Evolutionary conservation across 92 coral and sea anemone genomes (phyloP).

Genomic region (Galaxea fascicularis): DNA sequence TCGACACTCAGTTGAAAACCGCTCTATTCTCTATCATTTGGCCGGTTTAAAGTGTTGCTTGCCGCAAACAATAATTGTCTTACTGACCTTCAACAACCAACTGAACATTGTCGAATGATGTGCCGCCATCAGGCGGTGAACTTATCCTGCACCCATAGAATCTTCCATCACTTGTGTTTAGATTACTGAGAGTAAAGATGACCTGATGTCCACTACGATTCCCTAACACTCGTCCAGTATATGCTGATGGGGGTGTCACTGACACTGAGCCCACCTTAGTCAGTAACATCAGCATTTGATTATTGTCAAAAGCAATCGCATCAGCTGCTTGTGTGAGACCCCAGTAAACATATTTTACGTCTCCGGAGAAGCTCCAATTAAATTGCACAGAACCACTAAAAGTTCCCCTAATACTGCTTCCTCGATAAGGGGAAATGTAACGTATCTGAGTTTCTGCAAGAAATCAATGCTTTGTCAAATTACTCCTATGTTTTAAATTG

Average conservation of each 20-base stretch:
- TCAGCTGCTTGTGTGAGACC: not conserved
- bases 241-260: conserved; percentile 6
- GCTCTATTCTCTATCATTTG: too few relatives aligned
- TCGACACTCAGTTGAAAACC: too few relatives aligned
- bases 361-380: conserved; percentile 3
- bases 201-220: not conserved
- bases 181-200: not conserved
- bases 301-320: not conserved
- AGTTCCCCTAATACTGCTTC: not conserved
- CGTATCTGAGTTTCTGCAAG: not conserved
- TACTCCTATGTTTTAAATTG: too few relatives aligned
- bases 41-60: too few relatives aligned
- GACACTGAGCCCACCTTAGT: not conserved
- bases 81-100: not conserved
- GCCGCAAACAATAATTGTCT: too few relatives aligned
- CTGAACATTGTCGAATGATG: not conserved
- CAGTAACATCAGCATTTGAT: not conserved
- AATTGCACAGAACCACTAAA: not conserved
- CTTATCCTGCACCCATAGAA: not conserved
- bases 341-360: not conserved
- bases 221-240: not conserved
- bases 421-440: not conserved
- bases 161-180: not conserved
- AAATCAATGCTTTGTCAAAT: too few relatives aligned
- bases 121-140: not conserved